Conservation (phyloP, 30 jellyfish, hydroid and myxozoan species). For the Cassiopea xamachana region DNA sequence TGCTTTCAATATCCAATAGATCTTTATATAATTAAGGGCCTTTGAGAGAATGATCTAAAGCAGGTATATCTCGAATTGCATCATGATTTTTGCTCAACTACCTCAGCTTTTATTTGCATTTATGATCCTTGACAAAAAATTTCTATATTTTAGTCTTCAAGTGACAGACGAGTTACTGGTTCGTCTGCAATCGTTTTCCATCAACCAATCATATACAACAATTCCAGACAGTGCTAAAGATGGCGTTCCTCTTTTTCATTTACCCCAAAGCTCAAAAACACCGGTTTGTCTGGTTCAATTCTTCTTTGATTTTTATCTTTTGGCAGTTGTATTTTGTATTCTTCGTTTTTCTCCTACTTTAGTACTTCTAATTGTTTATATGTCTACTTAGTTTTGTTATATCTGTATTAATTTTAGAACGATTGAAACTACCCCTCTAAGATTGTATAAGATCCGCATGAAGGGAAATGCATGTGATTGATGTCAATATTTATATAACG, state of each 20-base stretch:
- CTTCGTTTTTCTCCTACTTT: background rate
- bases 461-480: no score
- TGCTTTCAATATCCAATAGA: no score
- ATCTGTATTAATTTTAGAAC: background rate
- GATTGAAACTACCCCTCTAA: no score
- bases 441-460: no score
- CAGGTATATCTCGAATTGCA: no score
- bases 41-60: no score
- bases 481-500: no score
- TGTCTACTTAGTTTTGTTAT: background rate
- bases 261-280: slow-evolving; percentile 91
- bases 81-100: no score
- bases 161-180: slow-evolving; percentile 92
- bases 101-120: no score
- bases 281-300: slow-evolving; percentile 71
- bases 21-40: no score
- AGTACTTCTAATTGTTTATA: background rate
- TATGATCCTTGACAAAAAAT: background rate
- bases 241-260: slow-evolving; percentile 93
- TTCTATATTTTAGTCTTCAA: slow-evolving; percentile 63
- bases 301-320: background rate
- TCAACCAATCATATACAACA: slow-evolving; percentile 80
- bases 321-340: background rate
- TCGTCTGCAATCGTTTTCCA: slow-evolving; percentile 88
- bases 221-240: slow-evolving; percentile 96